phyloP scores from a whole-genome alignment of 2,888 invertebrate species.

The Epirrhoe alternata region DNA sequence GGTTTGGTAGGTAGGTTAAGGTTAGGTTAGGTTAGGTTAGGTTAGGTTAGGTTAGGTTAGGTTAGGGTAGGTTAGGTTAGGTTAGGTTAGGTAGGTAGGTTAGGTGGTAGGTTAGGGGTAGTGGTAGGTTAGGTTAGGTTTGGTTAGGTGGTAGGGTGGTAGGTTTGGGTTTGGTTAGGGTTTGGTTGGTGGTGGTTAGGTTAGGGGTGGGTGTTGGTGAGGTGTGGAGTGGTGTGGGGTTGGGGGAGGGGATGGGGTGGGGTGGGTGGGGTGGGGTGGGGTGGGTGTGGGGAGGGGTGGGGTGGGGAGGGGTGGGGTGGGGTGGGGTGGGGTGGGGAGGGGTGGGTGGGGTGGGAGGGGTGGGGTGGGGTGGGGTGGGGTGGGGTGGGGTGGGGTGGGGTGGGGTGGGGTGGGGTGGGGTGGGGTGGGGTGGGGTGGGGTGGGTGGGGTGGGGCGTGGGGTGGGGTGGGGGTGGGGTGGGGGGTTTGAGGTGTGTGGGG shows the following conservation, averaged over 20 bases:
- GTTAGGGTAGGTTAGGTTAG: no score
- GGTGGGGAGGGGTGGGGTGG: no score
- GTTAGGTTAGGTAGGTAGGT: conserved; percentile 36
- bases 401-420: no score
- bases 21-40: conserved; percentile 29
- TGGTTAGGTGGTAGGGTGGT: conserved; percentile 43
- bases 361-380: no score
- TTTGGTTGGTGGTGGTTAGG: no score
- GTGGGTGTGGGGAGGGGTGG: conserved; percentile 37
- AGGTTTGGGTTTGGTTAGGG: conserved; percentile 45
- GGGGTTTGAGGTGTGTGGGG: conserved; percentile 36
- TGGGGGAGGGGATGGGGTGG: conserved; percentile 42
- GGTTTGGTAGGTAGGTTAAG: conserved; percentile 30
- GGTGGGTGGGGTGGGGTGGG: conserved; percentile 33
- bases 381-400: no score
- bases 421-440: no score
- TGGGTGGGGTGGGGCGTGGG: no score
- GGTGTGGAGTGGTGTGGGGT: conserved; percentile 24
- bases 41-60: conserved; percentile 40
- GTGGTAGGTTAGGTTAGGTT: conserved; percentile 37
- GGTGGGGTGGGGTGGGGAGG: no score
- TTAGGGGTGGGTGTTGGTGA: conserved; percentile 41
- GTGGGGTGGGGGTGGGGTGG: no score
- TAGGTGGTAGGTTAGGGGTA: no score
- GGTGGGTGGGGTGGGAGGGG: no score